phyloP scores from a whole-genome alignment of 2,888 invertebrate species.

The Rhodophaea formosa region DNA sequence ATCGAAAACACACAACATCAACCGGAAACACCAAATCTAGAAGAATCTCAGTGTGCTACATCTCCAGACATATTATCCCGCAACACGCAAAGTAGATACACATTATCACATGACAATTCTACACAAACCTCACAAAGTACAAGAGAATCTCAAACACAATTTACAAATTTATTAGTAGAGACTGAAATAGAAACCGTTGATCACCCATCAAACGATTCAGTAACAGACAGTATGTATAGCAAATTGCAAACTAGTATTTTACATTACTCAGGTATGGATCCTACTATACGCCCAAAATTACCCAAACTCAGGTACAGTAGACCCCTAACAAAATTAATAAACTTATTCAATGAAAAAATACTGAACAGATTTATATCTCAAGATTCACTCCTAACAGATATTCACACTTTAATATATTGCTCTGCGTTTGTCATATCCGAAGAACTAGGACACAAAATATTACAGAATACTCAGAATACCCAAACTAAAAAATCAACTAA shows the following conservation, averaged over 20 bases:
- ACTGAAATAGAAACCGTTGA: not conserved
- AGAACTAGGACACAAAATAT: slow-evolving; percentile 1
- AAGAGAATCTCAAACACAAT: not conserved
- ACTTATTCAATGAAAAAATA: too few relatives aligned
- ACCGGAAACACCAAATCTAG: too few relatives aligned
- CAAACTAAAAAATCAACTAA: not conserved
- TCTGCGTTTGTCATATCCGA: slow-evolving; percentile 17
- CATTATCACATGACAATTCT: not conserved
- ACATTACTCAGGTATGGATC: slow-evolving; percentile 4
- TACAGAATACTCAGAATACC: not conserved
- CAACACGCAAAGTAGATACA: too few relatives aligned
- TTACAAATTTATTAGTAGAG: not conserved
- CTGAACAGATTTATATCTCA: not conserved
- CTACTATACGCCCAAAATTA: slow-evolving; percentile 20
- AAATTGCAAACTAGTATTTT: not conserved
- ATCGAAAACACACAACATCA: too few relatives aligned
- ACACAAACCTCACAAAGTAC: not conserved
- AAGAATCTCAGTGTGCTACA: not conserved
- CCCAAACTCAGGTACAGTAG: slow-evolving; percentile 19
- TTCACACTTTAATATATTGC: slow-evolving; percentile 27
- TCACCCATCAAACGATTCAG: not conserved
- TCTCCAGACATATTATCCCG: not conserved
- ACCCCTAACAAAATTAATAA: not conserved
- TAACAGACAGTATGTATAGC: not conserved
- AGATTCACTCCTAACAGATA: slow-evolving; percentile 4